Evolutionary conservation across 2,797 vertebrate species (phyloP).

Genomic region (Manis javanica): DNA sequence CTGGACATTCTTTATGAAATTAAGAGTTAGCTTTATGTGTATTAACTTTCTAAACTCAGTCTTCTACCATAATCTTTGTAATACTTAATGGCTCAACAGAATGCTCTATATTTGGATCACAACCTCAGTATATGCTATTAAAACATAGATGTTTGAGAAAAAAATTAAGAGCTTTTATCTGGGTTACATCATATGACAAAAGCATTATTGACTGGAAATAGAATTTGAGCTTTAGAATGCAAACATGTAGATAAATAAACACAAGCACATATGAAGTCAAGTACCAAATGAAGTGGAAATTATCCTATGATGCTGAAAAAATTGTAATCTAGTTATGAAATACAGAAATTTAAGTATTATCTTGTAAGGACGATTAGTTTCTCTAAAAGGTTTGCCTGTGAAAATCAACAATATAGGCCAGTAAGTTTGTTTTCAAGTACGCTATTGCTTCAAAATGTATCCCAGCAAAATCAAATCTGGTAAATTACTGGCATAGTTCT

Average conservation of each 20-base stretch:
- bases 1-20: background rate
- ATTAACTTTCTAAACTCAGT: background rate
- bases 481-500: background rate
- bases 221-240: slow-evolving; percentile 26
- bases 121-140: slow-evolving; percentile 19
- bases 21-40: slow-evolving; percentile 21
- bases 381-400: background rate
- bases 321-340: background rate
- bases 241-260: background rate
- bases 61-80: background rate
- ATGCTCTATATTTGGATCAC: background rate
- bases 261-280: background rate
- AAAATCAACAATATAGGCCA: background rate
- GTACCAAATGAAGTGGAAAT: background rate
- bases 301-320: background rate
- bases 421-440: background rate
- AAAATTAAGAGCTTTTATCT: background rate
- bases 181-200: background rate
- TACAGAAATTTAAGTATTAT: background rate
- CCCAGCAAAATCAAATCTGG: background rate
- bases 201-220: background rate
- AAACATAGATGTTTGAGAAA: background rate
- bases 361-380: background rate
- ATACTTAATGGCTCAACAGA: background rate
- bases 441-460: background rate